Conservation (phyloP, 2,797 vertebrate genomes). For the Pantherophis vulpinus region DNA sequence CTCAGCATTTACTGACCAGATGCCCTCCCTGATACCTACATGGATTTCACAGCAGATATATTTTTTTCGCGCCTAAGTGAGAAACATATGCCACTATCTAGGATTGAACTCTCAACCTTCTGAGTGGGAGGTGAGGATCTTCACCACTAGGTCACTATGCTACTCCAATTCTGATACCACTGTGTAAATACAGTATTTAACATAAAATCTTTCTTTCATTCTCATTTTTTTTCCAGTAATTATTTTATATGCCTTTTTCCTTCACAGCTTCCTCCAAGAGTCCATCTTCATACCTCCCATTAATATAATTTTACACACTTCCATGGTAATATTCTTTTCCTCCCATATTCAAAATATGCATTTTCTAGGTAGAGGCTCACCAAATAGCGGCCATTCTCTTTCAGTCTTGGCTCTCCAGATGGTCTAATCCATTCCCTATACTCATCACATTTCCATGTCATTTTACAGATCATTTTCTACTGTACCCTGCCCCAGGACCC, state of each 20-base stretch:
- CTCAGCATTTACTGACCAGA: background rate
- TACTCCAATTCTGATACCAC: background rate
- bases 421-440: background rate
- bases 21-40: too few species aligned
- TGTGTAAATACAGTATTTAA: background rate
- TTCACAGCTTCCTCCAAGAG: background rate
- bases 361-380: background rate
- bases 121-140: background rate
- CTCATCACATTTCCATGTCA: background rate
- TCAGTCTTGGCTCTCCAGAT: background rate
- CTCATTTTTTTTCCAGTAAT: background rate
- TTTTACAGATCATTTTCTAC: background rate
- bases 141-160: background rate
- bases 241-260: background rate
- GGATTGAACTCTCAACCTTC: background rate
- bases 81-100: background rate
- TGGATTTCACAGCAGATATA: too few species aligned
- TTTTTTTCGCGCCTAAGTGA: background rate
- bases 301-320: background rate
- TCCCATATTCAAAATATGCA: background rate
- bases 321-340: background rate
- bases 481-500: background rate
- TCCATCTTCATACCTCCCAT: background rate
- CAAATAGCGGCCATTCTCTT: background rate
- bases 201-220: background rate